Evolutionary conservation across 2,113 vertebrate genomes (phyloP), one percentile per base, ranked within the genome.

Genomic region (Chinchilla lanigera): DNA sequence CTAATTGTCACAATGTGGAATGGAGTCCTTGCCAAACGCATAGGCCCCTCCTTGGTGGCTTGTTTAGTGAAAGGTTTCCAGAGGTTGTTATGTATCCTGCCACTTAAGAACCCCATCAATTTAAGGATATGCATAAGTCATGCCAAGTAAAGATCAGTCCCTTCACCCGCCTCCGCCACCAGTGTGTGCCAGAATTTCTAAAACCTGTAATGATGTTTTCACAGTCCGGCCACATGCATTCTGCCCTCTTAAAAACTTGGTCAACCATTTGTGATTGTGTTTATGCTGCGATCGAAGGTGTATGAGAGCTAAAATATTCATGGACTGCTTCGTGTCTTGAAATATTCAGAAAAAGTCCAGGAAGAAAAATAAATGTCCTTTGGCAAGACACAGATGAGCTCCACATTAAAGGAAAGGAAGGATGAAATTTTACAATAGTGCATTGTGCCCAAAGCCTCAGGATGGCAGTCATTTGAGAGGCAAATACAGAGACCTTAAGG

Each of bases 101-200:
- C 87, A 97, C 52, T 90, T 93, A 95, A 93, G 77, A 96, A 88
- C 28, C 44, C 63, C 85, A 73, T 83, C 86, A 65, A 65, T 78
- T 95, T 93, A 88, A 95, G 52, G 33, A 83, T 63, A 73, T 96
- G 84, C 86, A 71, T 97, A 92, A 92, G 52, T 95, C 92, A 94
- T 95, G 61, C 93, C 54, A 85, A 84, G 82, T 77, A 75, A 95
- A 86, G 63, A 78, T 41, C 84, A 77, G 65, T 93, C 82, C 60
- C 33, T 90, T 83, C 63, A 84, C 16, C 41, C 71, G 58, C 52
- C 41, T 77, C 85, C 30, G 60, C 33, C 73, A 83, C 41, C 12
- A 0, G 5, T 26, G 16, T 87, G 8, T 69, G 30, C 78, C 63
- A 91, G 60, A 41, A 71, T 87, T 93, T 95, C 71, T 84, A 81